Percentiles rank a stretch among this genome's conserved stretches.
Evolutionary conservation across 37 sponge, comb jelly and placozoan species (phyloP).

Genomic region (Beroe ovata): DNA sequence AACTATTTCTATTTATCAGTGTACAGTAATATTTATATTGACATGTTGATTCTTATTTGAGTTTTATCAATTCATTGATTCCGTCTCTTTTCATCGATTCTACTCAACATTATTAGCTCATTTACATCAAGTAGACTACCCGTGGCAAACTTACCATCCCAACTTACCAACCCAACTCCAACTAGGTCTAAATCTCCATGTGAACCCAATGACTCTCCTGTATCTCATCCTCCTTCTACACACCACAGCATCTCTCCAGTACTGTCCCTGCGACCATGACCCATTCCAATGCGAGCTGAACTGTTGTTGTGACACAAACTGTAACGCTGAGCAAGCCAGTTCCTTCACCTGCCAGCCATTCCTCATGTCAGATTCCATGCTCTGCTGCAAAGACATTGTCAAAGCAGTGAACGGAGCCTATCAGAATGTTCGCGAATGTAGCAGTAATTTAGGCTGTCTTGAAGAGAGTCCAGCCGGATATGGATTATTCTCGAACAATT

Average conservation of each 20-base stretch:
- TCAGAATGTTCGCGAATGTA: neutral
- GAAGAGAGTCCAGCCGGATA: neutral
- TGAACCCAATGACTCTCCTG: too few relatives aligned
- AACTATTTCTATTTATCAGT: too few relatives aligned
- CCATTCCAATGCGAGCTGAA: neutral
- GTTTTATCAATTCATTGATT: too few relatives aligned
- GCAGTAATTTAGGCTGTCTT: neutral
- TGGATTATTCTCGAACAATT: neutral
- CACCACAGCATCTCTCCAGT: neutral
- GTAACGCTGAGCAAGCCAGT: constrained; percentile 14
- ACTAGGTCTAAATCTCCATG: too few relatives aligned
- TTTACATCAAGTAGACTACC: too few relatives aligned
- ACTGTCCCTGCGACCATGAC: constrained; percentile 19
- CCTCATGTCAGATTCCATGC: constrained; percentile 30
- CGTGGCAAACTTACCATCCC: too few relatives aligned
- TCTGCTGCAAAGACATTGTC: constrained; percentile 39
- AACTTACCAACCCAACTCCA: too few relatives aligned
- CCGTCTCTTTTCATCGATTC: too few relatives aligned
- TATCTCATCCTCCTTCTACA: constrained; percentile 1
- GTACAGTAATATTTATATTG: too few relatives aligned
- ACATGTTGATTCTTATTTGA: too few relatives aligned
- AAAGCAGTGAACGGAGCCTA: neutral
- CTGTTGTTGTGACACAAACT: constrained; percentile 53
- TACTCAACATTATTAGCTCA: too few relatives aligned
- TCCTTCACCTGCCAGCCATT: constrained; percentile 39